Percentiles rank a stretch among this genome's conserved stretches.
Conservation (phyloP, 2,888 invertebrate species). For the Cerastis leucographa region DNA sequence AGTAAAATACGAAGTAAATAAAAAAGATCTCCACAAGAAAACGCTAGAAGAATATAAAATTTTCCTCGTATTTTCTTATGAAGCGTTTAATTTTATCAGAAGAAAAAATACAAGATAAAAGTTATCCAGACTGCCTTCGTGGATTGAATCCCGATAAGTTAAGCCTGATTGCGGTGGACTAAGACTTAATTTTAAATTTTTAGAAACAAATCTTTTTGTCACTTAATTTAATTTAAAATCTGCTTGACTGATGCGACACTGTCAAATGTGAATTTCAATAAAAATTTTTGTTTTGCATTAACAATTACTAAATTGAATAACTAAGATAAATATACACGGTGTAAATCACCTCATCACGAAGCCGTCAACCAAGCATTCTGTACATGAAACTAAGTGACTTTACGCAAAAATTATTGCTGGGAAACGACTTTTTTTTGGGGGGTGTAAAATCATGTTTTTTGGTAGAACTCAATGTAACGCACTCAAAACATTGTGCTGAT, state of each 20-base stretch:
- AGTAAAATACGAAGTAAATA: slow-evolving; percentile 75
- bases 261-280: slow-evolving; percentile 1
- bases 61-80: slow-evolving; percentile 75
- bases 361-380: no score
- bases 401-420: no score
- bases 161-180: slow-evolving; percentile 68
- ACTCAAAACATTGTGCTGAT: no score
- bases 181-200: slow-evolving; percentile 22
- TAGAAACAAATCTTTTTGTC: slow-evolving; percentile 30
- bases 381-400: no score
- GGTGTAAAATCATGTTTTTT: no score
- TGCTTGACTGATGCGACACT: neutral
- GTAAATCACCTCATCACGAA: no score
- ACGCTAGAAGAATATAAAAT: slow-evolving; percentile 78
- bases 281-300: neutral
- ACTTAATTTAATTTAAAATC: slow-evolving; percentile 23
- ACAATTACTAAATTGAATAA: no score
- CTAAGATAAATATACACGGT: no score
- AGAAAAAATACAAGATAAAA: slow-evolving; percentile 70
- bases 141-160: slow-evolving; percentile 75
- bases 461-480: no score
- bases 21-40: slow-evolving; percentile 67
- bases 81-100: slow-evolving; percentile 80
- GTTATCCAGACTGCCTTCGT: slow-evolving; percentile 71
- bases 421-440: no score